Evolutionary conservation across 2,888 invertebrate species (phyloP), one percentile per base, ranked within the genome.

Genomic region (Parnassius smintheus): DNA sequence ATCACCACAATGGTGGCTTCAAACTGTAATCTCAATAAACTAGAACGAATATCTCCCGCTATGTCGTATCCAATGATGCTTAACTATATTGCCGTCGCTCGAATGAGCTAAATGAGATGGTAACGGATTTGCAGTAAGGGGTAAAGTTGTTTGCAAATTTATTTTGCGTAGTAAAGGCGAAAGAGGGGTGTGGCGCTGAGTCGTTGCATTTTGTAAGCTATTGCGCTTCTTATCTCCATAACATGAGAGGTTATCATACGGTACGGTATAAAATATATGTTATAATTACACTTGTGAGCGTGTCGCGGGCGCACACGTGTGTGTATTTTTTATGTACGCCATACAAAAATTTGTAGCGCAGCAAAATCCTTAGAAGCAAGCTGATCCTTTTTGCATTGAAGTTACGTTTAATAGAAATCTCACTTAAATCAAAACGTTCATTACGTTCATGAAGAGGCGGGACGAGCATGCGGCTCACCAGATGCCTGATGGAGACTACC

Each of bases 121-220:
- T 54, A 60, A 54, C 54, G 59, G 52, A 46, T 59, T 18, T 45
- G 18, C 53, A 22, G 56, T 56, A 60, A 44, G 62, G 64, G 64
- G 61, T 68, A 65, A 25, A 53, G 48, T 59, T 59, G 52, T 53
- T 42, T 13, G 50, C 46, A 42, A 61, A 56, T 61, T 56, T 11
- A 35, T 61, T 45, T 12, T n/a, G 25, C 12, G 49, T 4, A 18
- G 56, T 8, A 56, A 45, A 41, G 45, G 25, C 25, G 54, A 22
- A 44, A 55, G 12, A 48, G 45, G 46, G 59, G 41, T 10, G 59
- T 41, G 41, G 25, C 49, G 54, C 60, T 60, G 60, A 55, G 42
- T 41, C 41, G 22, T 48, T 13, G 55, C 50, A 13, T 56, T 61
- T 50, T 55, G 42, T 55, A 44, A 50, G 25, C 35, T 22, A 9